Evolutionary conservation across 2,797 vertebrate species (phyloP).

Genomic region (Eupleurogrammus muticus): DNA sequence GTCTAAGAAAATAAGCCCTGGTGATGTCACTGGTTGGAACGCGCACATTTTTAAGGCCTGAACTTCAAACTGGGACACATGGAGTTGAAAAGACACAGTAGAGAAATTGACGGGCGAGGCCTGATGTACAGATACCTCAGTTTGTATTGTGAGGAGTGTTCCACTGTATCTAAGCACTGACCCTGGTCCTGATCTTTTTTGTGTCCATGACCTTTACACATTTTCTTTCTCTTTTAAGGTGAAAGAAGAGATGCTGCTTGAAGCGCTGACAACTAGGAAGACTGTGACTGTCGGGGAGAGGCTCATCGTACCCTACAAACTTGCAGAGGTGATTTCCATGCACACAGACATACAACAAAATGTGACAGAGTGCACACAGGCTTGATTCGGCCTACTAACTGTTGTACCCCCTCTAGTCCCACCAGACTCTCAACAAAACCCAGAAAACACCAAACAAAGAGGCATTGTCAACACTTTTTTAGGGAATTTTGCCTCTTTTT

Average conservation of each 20-base stretch:
- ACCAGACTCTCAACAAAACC: not conserved
- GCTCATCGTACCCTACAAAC: conserved; percentile 92
- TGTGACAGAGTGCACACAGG: not conserved
- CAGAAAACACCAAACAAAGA: not conserved
- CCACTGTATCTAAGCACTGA: not conserved
- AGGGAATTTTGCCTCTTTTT: not conserved
- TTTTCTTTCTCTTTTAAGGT: conserved; percentile 80
- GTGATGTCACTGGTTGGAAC: not conserved
- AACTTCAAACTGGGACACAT: not conserved
- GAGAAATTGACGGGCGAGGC: too few species aligned
- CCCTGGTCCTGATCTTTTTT: not conserved
- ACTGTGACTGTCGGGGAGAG: conserved; percentile 93
- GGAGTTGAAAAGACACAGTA: not conserved
- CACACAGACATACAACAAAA: not conserved
- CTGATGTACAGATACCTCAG: too few species aligned
- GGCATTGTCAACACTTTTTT: not conserved
- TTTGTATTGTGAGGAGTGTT: not conserved
- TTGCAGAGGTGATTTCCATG: conserved; percentile 86
- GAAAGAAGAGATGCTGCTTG: conserved; percentile 94
- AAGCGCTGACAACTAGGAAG: conserved; percentile 92
- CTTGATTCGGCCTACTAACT: not conserved
- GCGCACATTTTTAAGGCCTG: not conserved
- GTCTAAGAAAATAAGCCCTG: not conserved
- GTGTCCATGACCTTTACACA: conserved; percentile 2
- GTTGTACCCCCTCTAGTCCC: not conserved